Base-by-base conservation (phyloP, 2,888 invertebrate species). In the Copidosoma aretas region DNA sequence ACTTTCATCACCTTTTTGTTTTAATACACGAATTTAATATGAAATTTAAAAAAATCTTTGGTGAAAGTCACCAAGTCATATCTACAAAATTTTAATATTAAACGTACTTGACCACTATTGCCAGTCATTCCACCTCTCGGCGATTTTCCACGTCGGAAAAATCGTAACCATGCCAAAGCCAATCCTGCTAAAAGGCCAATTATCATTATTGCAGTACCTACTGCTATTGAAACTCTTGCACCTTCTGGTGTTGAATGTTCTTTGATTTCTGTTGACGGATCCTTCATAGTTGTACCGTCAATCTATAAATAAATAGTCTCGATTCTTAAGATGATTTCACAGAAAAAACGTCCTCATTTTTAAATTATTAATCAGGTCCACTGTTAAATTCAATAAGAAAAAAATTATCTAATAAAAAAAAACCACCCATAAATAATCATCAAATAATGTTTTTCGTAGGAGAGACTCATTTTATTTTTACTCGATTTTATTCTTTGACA, bases 101-200 rank as follows among this genome's bases (percentile, higher is more conserved):
- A 54, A 21, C 81, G 74, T 79, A 83, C 83, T 82, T 83, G 83
- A 75, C 83, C 83, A 69, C 82, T 81, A 57, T 76, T 77, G 65
- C 77, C 77, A 24, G 79, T 75, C 70, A 83, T 79, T 74, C 82
- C 82, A 51, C 81, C 78, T 70, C 83, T 77, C 3, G 81, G 80
- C 4, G 82, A 82, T 74, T 83, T 83, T 58, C 77, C 80, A 41
- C 77, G 79, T 46, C 73, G 75, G 77, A 81, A 80, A 64, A 82
- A 83, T 66, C 76, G 76, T 12, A 83, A 66, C 81, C 81, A 83
- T 25, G 73, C 77, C 83, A 82, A 83, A 41, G 73, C 68, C 4
- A 77, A 75, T 3, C 81, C 81, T 21, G 81, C 63, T 1, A 81
- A 46, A 14, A 81, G 67, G n/a, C 83, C 83, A 21, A 79, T 60